These are phyloP conservation scores for Sussaba pulchella DNA, from an alignment of 2,888 invertebrate genomes.

Conservation along the genomic window DNA sequence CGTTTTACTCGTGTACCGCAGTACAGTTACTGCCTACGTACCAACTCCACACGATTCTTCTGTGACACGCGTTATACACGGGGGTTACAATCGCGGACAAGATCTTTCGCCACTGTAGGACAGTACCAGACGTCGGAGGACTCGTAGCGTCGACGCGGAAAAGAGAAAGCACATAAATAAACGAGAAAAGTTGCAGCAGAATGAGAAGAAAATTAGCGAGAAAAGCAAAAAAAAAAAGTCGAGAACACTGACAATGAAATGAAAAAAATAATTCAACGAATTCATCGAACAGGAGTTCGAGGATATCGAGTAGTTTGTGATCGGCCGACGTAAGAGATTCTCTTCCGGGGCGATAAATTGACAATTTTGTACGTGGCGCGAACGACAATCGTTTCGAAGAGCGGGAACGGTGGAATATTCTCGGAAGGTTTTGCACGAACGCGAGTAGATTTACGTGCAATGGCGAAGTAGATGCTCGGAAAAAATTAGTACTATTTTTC, in stretches of 20 bases:
- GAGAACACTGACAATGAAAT: not conserved
- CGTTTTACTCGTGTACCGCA: constrained; percentile 10
- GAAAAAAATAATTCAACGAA: too few relatives aligned
- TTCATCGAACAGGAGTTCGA: constrained; percentile 1
- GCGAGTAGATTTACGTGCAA: not conserved
- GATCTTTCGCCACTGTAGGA: constrained; percentile 9
- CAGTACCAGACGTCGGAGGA: not conserved
- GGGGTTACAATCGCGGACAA: constrained; percentile 22
- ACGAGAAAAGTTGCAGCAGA: not conserved
- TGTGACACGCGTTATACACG: constrained; percentile 21
- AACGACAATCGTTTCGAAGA: constrained; percentile 13
- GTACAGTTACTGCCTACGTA: not conserved
- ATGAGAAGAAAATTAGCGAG: too few relatives aligned
- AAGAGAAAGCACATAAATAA: not conserved
- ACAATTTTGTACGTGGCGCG: constrained; percentile 38
- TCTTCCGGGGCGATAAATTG: constrained; percentile 15
- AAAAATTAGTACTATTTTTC: constrained; percentile 1
- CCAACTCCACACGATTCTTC: constrained; percentile 21
- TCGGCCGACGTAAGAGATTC: not conserved
- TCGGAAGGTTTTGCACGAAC: not conserved
- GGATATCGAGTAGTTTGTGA: not conserved
- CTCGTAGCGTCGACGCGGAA: not conserved
- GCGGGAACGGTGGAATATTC: not conserved
- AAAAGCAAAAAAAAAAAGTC: not conserved
- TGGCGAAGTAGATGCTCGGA: not conserved